Base-by-base conservation (phyloP, 1,140 invertebrate genomes). In the Penaeus indicus region DNA sequence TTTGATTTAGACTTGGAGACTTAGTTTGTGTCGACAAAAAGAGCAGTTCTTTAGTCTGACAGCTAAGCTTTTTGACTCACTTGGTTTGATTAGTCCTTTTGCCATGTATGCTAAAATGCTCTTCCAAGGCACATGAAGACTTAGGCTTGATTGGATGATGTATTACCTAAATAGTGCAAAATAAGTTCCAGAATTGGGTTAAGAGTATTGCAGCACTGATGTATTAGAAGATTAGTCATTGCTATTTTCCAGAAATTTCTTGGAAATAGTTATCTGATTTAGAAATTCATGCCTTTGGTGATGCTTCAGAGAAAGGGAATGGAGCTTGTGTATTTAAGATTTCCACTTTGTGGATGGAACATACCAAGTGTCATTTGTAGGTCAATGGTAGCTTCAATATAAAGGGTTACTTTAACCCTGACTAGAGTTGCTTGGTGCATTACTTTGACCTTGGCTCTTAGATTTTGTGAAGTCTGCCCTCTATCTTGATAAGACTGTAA, bases 51-150 rank as follows among this genome's bases (percentile, higher is more conserved):
- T 85, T 32, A 84, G 63, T 84, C 25, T 84, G 16, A 84, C 63
- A n/a, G 81, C 81, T 32, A 62, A 85, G 62, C 67, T 86, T 61
- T 79, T 60, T 86, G 11, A 86, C n/a, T 69, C 69, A 61, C 78
- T 86, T 32, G 38, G 22, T 21, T 75, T 86, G 60, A 86, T 86
- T 75, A 86, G 84, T 62, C 72, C 84, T 7, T 86, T 77, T 86
- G 84, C 78, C 25, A 86, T 86, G 84, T 86, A 86, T 77, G 75
- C 69, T 18, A 86, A 86, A 25, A 78, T 86, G 62, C n/a, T 78
- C n/a, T 61, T 86, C 61, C 75, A 61, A 32, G 72, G 78, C 22
- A 3, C 60, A 11, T 86, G 83, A 72, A 78, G 60, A 86, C 19
- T 86, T n/a, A 32, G 81, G 22, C 32, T 72, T 13, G 27, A 19